These are phyloP conservation scores for Eumeta japonica DNA, from an alignment of 1,140 invertebrate species.

Conservation along the genomic window DNA sequence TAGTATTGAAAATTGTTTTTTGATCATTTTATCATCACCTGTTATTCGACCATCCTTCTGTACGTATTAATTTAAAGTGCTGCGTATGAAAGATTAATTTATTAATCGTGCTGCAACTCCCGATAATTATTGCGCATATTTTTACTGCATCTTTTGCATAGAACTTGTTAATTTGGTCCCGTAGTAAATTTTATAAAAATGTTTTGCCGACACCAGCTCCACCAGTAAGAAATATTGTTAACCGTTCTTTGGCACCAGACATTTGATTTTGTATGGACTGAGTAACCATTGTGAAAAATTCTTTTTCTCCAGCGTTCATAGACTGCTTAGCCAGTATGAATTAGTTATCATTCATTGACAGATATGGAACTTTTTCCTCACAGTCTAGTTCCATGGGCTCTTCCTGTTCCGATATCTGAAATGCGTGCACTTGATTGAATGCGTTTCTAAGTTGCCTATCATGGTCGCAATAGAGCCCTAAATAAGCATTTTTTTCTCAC, in stretches of 20 bases:
- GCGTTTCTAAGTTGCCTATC: conserved; percentile 26
- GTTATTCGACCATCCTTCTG: conserved; percentile 29
- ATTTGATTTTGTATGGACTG: conserved; percentile 9
- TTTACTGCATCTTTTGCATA: conserved; percentile 29
- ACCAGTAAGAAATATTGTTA: conserved; percentile 18
- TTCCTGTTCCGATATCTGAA: conserved; percentile 23
- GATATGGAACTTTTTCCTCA: conserved; percentile 12
- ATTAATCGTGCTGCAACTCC: conserved; percentile 28
- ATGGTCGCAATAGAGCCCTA: conserved; percentile 18
- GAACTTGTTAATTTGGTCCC: conserved; percentile 25
- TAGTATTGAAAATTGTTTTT: too few species aligned
- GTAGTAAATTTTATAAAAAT: conserved; percentile 26
- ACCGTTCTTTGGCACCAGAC: conserved; percentile 6
- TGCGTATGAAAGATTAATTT: conserved; percentile 21
- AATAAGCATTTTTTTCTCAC: conserved; percentile 20
- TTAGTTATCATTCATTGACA: conserved; percentile 12
- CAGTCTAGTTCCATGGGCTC: conserved; percentile 11
- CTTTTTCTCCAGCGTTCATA: conserved; percentile 15
- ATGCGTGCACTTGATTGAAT: conserved; percentile 26
- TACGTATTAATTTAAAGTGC: conserved; percentile 27
- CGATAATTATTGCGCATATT: conserved; percentile 26
- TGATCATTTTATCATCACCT: too few species aligned
- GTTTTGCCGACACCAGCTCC: conserved; percentile 31
- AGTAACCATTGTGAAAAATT: conserved; percentile 12
- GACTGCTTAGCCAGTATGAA: conserved; percentile 8